A percentile compares a stretch with the other conserved stretches of the same genome.
Conservation (phyloP, 2,888 invertebrate species). For the Diarsia mendica region DNA sequence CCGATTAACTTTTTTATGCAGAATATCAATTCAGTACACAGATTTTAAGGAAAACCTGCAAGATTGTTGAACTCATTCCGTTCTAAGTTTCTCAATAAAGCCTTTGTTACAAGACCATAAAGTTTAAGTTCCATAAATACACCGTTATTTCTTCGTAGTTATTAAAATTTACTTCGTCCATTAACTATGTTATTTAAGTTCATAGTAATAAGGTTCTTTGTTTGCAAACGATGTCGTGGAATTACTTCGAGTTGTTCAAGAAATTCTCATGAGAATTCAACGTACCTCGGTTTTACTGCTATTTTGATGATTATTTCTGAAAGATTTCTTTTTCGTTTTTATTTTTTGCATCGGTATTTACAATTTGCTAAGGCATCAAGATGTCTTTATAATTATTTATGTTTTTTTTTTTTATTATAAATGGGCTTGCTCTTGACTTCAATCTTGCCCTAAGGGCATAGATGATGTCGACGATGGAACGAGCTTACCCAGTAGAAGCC, state of each 20-base stretch:
- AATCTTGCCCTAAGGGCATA: too few species aligned
- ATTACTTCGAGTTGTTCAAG: slow-evolving; percentile 4
- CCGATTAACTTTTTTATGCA: not conserved
- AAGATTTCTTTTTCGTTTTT: not conserved
- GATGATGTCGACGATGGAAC: too few species aligned
- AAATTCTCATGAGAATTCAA: slow-evolving; percentile 20
- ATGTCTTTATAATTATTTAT: not conserved
- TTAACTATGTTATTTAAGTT: slow-evolving; percentile 38
- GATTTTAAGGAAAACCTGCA: not conserved
- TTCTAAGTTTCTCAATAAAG: slow-evolving; percentile 21
- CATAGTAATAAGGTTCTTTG: slow-evolving; percentile 34
- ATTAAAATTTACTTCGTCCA: slow-evolving; percentile 47
- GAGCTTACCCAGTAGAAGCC: too few species aligned
- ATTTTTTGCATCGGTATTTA: not conserved
- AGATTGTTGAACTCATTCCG: not conserved
- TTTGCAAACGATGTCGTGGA: slow-evolving; percentile 38
- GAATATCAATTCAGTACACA: not conserved
- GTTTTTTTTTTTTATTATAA: too few species aligned
- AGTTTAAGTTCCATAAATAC: slow-evolving; percentile 40
- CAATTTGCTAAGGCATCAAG: not conserved
- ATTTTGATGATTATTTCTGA: slow-evolving; percentile 19
- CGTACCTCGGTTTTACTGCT: not conserved
- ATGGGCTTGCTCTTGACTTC: too few species aligned
- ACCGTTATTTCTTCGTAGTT: slow-evolving; percentile 24
- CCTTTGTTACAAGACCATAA: slow-evolving; percentile 17